phyloP scores from a whole-genome alignment of 1,140 invertebrate species.

The Notospermus geniculatus region DNA sequence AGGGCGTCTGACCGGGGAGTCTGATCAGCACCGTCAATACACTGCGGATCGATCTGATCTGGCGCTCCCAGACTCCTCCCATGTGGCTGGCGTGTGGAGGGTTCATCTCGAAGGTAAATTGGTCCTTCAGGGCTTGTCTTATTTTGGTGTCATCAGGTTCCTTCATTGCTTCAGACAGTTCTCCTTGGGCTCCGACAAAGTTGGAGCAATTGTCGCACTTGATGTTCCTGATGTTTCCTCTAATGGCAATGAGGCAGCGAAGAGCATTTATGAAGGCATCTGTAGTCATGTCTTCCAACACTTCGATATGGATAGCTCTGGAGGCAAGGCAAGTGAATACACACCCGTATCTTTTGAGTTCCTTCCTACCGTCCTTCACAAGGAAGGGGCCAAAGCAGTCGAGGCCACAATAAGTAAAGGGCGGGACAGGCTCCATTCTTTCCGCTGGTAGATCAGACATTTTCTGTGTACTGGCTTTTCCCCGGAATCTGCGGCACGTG shows the following conservation, averaged over 20 bases:
- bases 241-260: not conserved
- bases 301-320: not conserved
- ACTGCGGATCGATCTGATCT: conserved; percentile 17
- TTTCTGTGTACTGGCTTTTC: not conserved
- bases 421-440: not conserved
- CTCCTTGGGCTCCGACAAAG: not conserved
- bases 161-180: not conserved
- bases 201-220: conserved; percentile 14
- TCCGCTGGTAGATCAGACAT: conserved; percentile 1
- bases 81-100: conserved; percentile 24
- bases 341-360: not conserved
- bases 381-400: not conserved
- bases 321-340: not conserved
- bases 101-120: conserved; percentile 21
- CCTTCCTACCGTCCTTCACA: not conserved
- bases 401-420: not conserved
- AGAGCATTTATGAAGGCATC: conserved; percentile 12
- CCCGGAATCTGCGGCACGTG: not conserved
- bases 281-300: not conserved
- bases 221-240: conserved; percentile 21
- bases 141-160: conserved; percentile 16
- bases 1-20: not conserved
- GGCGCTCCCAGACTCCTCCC: too few relatives aligned
- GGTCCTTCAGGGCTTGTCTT: conserved; percentile 12
- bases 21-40: conserved; percentile 17